Conservation (phyloP, 1,140 invertebrate genomes). For the Chironomus tepperi region DNA sequence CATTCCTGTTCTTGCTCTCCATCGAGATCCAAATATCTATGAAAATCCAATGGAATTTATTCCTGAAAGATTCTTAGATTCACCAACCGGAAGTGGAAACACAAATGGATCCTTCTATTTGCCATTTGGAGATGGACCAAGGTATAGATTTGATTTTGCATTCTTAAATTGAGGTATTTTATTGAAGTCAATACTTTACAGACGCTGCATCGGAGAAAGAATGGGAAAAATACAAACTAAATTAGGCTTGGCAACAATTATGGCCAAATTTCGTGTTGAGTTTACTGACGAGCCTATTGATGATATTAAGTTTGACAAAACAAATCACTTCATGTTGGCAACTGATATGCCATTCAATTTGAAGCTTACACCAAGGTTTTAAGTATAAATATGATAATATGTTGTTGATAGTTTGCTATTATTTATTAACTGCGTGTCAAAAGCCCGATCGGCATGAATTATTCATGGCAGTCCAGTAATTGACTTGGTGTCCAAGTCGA, state of each 20-base stretch:
- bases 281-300: not conserved
- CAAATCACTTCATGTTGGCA: not conserved
- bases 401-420: no score
- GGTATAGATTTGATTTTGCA: no score
- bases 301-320: not conserved
- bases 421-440: no score
- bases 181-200: no score
- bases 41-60: not conserved
- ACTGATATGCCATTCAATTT: not conserved
- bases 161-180: no score
- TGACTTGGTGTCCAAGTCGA: no score
- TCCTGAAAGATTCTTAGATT: not conserved
- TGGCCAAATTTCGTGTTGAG: constrained; percentile 32
- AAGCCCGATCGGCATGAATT: no score
- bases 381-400: no score
- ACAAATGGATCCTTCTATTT: not conserved
- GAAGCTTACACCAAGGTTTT: no score
- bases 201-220: constrained; percentile 42
- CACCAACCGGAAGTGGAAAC: not conserved
- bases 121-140: not conserved
- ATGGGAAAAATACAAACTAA: constrained; percentile 35
- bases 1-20: not conserved
- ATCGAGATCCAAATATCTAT: not conserved
- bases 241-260: constrained; percentile 30
- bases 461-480: no score